Base-by-base conservation (phyloP, 2,888 invertebrate genomes). In the Folsomia manolachei region DNA sequence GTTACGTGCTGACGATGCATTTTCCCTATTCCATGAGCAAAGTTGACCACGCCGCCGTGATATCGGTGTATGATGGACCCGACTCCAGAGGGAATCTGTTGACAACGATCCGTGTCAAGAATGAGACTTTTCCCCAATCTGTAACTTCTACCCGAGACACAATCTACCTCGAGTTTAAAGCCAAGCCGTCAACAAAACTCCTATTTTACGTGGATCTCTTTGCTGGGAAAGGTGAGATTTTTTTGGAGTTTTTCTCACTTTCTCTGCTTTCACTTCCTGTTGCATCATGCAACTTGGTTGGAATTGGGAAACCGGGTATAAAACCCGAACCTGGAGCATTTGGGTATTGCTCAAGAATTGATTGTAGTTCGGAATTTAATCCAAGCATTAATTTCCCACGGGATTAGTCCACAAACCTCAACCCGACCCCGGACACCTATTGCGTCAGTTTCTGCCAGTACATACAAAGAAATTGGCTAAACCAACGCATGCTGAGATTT, bases 41-140 rank as follows among this genome's bases (percentile, higher is more conserved):
- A 68, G 81, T 82, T 1, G 90, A 90, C 81, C 91, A 92, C 26
- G 81, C n/a, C 92, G 91, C 73, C 1, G 75, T 87, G 69, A 87
- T 95, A 71, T 90, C 90, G 82, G 87, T 95, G 62, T 92, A 90
- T 82, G 94, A 94, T 82, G 94, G 94, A 9, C 86, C 90, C 56
- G 89, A 90, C 25, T 83, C 86, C 0, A 88, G 88, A 71, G 91
- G 92, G 80, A 89, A 90, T 79, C 84, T 92, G 25, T 82, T 96
- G 60, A 88, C 90, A 23, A 85, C 86, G 0, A 90, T 95, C 83
- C 86, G 86, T 70, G 89, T 97, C 65, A 87, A 90, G 81, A 97
- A 97, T 83, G 89, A 89, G 72, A 94, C 95, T 0, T 86, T 94
- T 81, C 94, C 95, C 0, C 95, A 96, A 83, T 93, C 93, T 82